Conservation (phyloP, 2,113 vertebrate genomes). For the Gymnarchus niloticus region DNA sequence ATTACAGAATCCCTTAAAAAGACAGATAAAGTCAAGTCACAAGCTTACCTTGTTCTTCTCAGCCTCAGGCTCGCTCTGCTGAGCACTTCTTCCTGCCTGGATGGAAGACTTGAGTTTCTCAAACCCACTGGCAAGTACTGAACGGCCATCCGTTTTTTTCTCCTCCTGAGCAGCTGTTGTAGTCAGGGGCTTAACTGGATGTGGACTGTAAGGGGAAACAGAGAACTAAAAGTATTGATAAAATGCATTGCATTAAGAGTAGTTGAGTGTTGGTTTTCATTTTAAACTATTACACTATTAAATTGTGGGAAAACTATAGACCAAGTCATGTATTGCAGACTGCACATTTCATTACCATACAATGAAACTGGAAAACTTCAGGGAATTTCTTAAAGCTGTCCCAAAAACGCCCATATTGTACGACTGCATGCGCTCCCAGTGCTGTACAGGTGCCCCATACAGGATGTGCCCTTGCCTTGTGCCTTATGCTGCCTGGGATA, state of each 20-base stretch:
- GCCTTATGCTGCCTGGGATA: no score
- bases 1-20: not conserved
- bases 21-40: not conserved
- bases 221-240: not conserved
- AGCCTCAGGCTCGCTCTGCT: slow-evolving; percentile 49
- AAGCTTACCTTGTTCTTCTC: slow-evolving; percentile 54
- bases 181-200: slow-evolving; percentile 86
- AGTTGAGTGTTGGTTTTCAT: not conserved
- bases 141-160: slow-evolving; percentile 64
- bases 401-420: no score
- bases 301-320: slow-evolving; percentile 41
- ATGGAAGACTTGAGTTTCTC: slow-evolving; percentile 79
- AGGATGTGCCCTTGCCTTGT: no score
- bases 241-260: not conserved
- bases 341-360: not conserved
- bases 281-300: not conserved
- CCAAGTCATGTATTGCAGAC: slow-evolving; percentile 59
- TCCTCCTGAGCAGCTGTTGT: slow-evolving; percentile 50
- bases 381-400: no score
- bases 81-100: slow-evolving; percentile 57
- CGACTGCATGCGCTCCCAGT: no score
- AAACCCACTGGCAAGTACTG: slow-evolving; percentile 64
- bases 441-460: no score
- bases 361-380: no score
- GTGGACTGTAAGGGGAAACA: slow-evolving; percentile 66